Percentiles rank a stretch among this genome's conserved stretches.
phyloP scores from a whole-genome alignment of 2,113 vertebrate genomes.

The Felis chaus region DNA sequence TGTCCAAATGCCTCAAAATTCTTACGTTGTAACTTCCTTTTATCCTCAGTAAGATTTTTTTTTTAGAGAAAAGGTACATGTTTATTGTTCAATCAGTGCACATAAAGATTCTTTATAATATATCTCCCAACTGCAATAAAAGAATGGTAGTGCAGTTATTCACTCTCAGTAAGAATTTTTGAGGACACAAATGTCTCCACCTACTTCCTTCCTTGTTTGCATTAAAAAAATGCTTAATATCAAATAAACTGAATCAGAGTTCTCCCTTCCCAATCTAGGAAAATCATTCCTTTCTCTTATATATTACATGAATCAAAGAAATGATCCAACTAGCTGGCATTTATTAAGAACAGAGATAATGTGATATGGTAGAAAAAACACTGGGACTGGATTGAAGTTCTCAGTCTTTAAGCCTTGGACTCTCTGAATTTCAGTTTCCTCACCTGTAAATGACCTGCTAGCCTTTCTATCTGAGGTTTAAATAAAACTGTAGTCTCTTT shows the following conservation, averaged over 20 bases:
- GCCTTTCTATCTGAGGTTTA: not conserved
- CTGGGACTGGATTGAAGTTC: not conserved
- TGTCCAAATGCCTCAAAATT: not conserved
- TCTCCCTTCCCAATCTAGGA: not conserved
- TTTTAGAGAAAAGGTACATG: too few species aligned
- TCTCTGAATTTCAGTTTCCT: not conserved
- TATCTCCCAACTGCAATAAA: too few species aligned
- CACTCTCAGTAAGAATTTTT: not conserved
- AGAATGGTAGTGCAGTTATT: too few species aligned
- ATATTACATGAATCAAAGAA: not conserved
- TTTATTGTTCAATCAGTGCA: too few species aligned
- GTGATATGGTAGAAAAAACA: not conserved
- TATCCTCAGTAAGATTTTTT: not conserved
- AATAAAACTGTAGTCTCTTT: not conserved
- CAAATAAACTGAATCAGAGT: not conserved
- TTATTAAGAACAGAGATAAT: conserved; percentile 13
- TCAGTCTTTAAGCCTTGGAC: not conserved
- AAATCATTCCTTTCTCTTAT: not conserved
- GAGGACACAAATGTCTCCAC: not conserved
- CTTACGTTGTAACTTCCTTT: not conserved
- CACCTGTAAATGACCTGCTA: not conserved
- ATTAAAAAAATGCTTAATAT: not conserved
- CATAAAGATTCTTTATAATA: too few species aligned
- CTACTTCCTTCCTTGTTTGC: not conserved
- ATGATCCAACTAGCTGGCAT: not conserved